Percentiles rank a stretch among this genome's conserved stretches.
phyloP scores from a whole-genome alignment of 2,113 vertebrate genomes.

The Dendrocopos noguchii region DNA sequence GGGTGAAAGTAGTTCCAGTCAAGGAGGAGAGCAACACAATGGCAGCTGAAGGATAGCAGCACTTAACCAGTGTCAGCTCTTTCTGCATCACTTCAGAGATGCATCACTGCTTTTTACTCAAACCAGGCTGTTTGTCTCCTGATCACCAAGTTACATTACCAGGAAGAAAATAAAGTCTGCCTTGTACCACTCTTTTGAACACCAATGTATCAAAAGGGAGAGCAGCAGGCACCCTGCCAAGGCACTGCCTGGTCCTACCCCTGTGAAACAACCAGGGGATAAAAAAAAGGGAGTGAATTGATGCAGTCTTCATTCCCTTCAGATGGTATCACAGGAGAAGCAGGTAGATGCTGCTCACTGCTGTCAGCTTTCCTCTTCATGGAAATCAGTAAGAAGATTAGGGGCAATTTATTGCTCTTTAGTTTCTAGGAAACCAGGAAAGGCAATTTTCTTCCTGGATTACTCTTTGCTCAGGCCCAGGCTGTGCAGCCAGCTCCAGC shows the following conservation, averaged over 20 bases:
- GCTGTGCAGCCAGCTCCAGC: neutral
- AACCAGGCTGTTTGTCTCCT: neutral
- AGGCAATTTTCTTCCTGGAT: neutral
- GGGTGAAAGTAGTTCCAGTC: neutral
- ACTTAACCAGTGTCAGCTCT: neutral
- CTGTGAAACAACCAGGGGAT: too few relatives aligned
- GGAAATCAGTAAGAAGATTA: neutral
- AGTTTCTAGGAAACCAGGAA: neutral
- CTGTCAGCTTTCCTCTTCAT: neutral
- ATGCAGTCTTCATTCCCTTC: neutral
- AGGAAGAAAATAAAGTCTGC: neutral
- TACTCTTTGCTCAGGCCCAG: neutral
- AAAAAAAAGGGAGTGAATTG: neutral
- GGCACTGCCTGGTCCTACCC: neutral
- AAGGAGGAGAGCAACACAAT: neutral
- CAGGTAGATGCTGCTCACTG: neutral
- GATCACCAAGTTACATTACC: neutral
- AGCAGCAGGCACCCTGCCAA: neutral
- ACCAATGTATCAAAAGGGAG: neutral
- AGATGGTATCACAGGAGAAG: neutral
- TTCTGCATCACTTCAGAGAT: neutral
- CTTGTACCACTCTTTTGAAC: neutral
- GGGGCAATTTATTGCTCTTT: neutral
- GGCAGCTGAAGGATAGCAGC: neutral
- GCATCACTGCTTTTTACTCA: neutral